These are phyloP conservation scores for Melipona bicolor DNA, from an alignment of 2,888 invertebrate species.

Conservation along the genomic window DNA sequence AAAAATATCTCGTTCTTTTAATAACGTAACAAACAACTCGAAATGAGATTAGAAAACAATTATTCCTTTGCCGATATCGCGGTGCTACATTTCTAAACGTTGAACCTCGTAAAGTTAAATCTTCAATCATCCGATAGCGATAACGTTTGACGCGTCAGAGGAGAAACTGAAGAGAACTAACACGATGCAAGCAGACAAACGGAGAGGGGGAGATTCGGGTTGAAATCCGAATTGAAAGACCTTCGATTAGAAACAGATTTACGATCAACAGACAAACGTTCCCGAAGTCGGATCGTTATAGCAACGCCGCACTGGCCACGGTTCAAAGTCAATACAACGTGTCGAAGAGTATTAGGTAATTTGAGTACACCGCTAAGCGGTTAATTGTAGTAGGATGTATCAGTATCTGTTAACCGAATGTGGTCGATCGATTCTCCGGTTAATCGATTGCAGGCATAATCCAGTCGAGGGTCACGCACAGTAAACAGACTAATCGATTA, in stretches of 20 bases:
- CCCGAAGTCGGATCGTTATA: slow-evolving; percentile 39
- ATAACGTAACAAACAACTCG: neutral
- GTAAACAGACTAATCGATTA: slow-evolving; percentile 73
- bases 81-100: no score
- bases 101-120: neutral
- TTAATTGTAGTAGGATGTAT: slow-evolving; percentile 71
- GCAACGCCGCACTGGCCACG: slow-evolving; percentile 27
- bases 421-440: slow-evolving; percentile 69
- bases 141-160: neutral
- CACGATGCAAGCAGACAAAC: neutral
- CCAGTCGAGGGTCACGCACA: slow-evolving; percentile 67
- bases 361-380: slow-evolving; percentile 70
- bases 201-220: neutral
- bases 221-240: neutral
- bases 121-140: neutral
- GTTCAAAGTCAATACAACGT: slow-evolving; percentile 66
- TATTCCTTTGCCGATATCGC: neutral
- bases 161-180: neutral
- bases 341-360: slow-evolving; percentile 70
- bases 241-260: neutral
- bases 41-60: neutral
- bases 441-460: slow-evolving; percentile 73
- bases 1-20: neutral
- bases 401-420: slow-evolving; percentile 71
- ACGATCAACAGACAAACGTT: slow-evolving; percentile 16